Conservation (phyloP, 2,113 vertebrate genomes). For the Corythornis cristatus region DNA sequence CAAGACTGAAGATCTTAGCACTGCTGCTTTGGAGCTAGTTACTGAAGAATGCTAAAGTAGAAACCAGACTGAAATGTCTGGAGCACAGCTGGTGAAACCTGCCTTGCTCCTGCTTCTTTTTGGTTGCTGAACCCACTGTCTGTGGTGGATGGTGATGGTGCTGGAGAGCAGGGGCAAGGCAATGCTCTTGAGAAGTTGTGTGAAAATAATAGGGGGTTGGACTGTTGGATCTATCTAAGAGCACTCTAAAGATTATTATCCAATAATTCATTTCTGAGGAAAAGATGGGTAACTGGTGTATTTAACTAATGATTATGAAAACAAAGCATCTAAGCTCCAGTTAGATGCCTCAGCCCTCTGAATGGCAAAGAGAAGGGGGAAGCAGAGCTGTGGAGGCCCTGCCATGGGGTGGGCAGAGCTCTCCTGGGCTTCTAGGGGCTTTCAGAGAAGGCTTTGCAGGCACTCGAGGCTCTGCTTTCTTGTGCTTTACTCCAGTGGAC, state of each 20-base stretch:
- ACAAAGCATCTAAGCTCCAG: neutral
- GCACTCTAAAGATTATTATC: neutral
- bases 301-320: neutral
- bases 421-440: neutral
- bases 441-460: neutral
- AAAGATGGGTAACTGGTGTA: neutral
- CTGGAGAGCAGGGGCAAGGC: neutral
- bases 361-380: neutral
- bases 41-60: neutral
- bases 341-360: neutral
- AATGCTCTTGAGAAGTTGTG: neutral
- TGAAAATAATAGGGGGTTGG: neutral
- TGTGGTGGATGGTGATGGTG: neutral
- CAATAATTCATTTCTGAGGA: neutral
- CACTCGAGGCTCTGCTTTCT: neutral
- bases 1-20: neutral
- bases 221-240: neutral
- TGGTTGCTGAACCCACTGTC: neutral
- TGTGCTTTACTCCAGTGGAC: neutral
- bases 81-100: neutral
- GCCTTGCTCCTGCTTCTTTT: neutral
- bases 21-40: neutral
- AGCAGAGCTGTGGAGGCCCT: neutral
- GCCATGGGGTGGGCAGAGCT: no score
- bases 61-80: neutral